Evolutionary conservation across 2,113 vertebrate species (phyloP).

Genomic region (Puntigrus tetrazona): DNA sequence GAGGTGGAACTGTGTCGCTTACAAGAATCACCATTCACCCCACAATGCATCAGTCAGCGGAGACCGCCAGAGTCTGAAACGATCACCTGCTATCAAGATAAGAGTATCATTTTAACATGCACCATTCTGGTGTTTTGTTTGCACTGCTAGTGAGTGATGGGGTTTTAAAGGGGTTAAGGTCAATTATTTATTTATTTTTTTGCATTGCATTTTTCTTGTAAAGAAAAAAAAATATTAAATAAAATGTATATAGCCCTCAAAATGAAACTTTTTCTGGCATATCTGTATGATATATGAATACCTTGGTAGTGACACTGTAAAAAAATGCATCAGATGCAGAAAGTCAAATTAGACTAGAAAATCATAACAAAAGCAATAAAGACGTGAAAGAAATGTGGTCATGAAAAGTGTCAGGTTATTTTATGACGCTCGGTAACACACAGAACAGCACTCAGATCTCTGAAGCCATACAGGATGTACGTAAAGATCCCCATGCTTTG

Average conservation of each 20-base stretch:
- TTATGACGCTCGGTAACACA: neutral
- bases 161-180: neutral
- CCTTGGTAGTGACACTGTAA: neutral
- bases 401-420: slow-evolving; percentile 3
- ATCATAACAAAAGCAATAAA: neutral
- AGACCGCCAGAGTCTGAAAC: neutral
- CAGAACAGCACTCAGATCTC: neutral
- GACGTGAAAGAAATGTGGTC: neutral
- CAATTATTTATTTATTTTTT: neutral
- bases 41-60: slow-evolving; percentile 2
- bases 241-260: neutral
- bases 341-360: neutral
- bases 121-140: neutral
- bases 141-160: neutral
- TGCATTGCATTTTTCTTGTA: neutral
- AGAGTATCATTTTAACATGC: neutral
- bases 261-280: neutral
- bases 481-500: neutral
- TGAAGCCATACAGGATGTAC: slow-evolving; percentile 9
- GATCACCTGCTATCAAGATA: slow-evolving; percentile 7
- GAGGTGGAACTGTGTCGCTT: slow-evolving; percentile 14
- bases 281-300: neutral
- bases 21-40: slow-evolving; percentile 17
- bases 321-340: neutral
- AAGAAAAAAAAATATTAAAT: too few relatives aligned